Evolutionary conservation across 2,113 vertebrate species (phyloP).

Genomic region (Daubentonia madagascariensis): DNA sequence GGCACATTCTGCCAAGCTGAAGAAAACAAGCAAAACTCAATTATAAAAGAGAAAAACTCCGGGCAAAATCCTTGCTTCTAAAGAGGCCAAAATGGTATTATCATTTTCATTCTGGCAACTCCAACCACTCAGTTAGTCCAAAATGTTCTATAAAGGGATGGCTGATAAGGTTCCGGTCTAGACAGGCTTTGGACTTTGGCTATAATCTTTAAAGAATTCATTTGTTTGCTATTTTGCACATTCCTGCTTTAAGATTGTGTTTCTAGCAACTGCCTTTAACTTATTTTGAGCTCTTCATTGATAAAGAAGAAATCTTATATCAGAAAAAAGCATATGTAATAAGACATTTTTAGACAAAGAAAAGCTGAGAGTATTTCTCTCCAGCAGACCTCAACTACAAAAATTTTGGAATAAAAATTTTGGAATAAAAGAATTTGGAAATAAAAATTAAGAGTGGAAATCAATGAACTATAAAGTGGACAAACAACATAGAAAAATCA

Average conservation of each 20-base stretch:
- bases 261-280: not conserved
- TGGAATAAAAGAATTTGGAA: too few relatives aligned
- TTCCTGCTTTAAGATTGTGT: not conserved
- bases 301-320: not conserved
- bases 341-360: too few relatives aligned
- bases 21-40: not conserved
- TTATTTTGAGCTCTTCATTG: not conserved
- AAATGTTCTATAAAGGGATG: not conserved
- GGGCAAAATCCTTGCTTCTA: not conserved
- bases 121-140: not conserved
- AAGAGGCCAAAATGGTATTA: not conserved
- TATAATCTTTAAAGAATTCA: not conserved
- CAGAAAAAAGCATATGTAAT: too few relatives aligned
- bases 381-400: too few relatives aligned
- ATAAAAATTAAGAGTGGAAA: not conserved
- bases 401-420: too few relatives aligned
- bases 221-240: constrained; percentile 10
- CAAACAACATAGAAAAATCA: not conserved
- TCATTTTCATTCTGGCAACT: fast-evolving
- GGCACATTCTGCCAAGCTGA: not conserved
- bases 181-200: not conserved
- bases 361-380: too few relatives aligned
- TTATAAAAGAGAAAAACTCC: not conserved
- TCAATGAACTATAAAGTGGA: not conserved
- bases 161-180: not conserved